These are phyloP conservation scores for Ellobium chinense DNA, from an alignment of 2,888 invertebrate species.

Conservation along the genomic window DNA sequence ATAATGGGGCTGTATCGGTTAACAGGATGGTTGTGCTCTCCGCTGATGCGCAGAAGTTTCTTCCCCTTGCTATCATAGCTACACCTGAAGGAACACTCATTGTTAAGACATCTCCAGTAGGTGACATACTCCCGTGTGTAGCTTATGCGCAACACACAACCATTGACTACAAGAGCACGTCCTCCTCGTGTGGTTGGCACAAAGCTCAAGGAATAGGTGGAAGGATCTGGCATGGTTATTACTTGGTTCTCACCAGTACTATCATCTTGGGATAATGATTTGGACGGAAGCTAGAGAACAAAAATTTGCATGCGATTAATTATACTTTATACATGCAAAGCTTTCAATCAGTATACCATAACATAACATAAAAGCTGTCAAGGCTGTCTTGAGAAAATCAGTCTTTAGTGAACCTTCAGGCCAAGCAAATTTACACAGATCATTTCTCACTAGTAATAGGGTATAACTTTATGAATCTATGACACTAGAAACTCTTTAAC, in stretches of 20 bases:
- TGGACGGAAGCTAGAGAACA: neutral
- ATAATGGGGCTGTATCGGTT: slow-evolving; percentile 32
- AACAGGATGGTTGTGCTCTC: slow-evolving; percentile 37
- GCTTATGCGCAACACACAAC: slow-evolving; percentile 37
- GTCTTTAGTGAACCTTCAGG: no score
- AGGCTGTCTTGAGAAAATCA: no score
- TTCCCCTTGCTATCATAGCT: slow-evolving; percentile 35
- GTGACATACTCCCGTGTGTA: slow-evolving; percentile 39
- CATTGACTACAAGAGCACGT: slow-evolving; percentile 39
- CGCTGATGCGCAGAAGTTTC: slow-evolving; percentile 31
- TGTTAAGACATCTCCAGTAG: slow-evolving; percentile 39
- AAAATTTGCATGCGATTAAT: no score
- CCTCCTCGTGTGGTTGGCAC: slow-evolving; percentile 33
- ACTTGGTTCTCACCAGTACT: slow-evolving; percentile 1
- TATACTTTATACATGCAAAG: no score
- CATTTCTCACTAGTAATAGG: no score
- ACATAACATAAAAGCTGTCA: no score
- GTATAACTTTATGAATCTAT: no score
- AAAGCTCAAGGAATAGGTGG: slow-evolving; percentile 13
- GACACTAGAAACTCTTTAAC: no score
- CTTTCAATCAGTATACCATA: no score
- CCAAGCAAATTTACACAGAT: no score
- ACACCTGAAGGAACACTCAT: slow-evolving; percentile 30
- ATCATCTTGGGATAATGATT: slow-evolving; percentile 1
- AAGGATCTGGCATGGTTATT: slow-evolving; percentile 24